Base-by-base conservation (phyloP, 1,140 invertebrate species). In the Papilio dardanus region DNA sequence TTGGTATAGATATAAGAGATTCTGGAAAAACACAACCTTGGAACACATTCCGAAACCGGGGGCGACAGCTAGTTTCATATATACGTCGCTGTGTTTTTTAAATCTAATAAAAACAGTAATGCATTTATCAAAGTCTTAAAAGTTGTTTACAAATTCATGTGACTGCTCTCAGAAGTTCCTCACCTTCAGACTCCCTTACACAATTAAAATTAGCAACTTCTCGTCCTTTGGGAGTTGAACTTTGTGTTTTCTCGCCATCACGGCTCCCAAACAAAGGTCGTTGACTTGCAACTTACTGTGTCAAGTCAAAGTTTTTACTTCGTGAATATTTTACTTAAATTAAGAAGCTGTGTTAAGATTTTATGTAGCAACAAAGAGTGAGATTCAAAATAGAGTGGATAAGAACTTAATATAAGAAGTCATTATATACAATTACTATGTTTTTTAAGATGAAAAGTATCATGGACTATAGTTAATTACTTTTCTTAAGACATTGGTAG, bases 201-300 rank as follows among this genome's bases (percentile, higher is more conserved):
- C 54, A 62, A 62, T 62, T 62, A 62, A 62, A 62, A 62, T 62
- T 62, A 62, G 54, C 5, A 62, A 62, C 54, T 62, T 28, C 54
- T 28, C 10, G 54, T 62, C 54, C 24, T 30, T 62, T 28, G 54
- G 54, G 54, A 4, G 54, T 62, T 62, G 54, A 62, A 62, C 54
- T 62, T 62, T 62, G 54, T 62, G 54, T 62, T 62, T 62, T 62
- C 54, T 62, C 54, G 54, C 24, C 54, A 28, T 62, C 30, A 62
- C 1, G 30, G 54, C 54, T 62, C 24, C 54, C 24, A 24, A 62
- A 62, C 54, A 62, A 62, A 62, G 54, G 54, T 30, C 54, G 24
- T 28, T 62, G 54, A 62, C 54, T 28, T 28, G 54, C 10, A 28
- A 62, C 54, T 62, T 62, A 62, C 24, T 62, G 30, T 62, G 54